Conservation (phyloP, 2,797 vertebrate genomes). For the Spheniscus humboldti region DNA sequence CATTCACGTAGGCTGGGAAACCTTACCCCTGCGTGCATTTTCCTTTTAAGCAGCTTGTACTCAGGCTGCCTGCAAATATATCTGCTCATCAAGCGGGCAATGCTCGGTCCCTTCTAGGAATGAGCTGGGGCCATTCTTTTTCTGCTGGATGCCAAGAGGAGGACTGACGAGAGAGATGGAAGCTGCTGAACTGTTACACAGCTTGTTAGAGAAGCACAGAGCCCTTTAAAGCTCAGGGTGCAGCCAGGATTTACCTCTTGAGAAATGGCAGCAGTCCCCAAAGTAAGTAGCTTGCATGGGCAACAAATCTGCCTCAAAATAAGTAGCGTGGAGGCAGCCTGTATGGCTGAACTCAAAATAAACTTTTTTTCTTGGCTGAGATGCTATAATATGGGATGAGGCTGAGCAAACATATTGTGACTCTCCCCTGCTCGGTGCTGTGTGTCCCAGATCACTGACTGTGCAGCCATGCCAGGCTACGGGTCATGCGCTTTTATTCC, state of each 20-base stretch:
- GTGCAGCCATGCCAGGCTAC: not conserved
- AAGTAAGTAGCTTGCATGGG: not conserved
- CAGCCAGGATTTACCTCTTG: not conserved
- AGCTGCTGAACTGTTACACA: not conserved
- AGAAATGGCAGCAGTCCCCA: not conserved
- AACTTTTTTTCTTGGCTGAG: not conserved
- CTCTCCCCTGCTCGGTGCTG: not conserved
- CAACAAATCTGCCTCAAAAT: not conserved
- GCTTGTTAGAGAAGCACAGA: not conserved
- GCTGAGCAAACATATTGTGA: not conserved
- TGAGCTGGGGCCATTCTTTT: not conserved
- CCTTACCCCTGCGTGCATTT: not conserved
- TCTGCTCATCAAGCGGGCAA: not conserved
- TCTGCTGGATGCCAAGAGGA: not conserved
- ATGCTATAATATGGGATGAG: not conserved
- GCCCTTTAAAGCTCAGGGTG: slow-evolving; percentile 1
- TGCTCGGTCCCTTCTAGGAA: not conserved
- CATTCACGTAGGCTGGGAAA: not conserved
- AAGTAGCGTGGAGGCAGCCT: not conserved
- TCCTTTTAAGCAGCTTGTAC: not conserved
- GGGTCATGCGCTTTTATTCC: not conserved
- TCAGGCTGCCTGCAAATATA: not conserved
- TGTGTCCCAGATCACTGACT: not conserved
- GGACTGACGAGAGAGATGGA: not conserved
- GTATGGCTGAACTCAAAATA: not conserved